Percentiles rank a stretch among this genome's conserved stretches.
Conservation (phyloP, 2,888 invertebrate species). For the Ectemnius cavifrons region DNA sequence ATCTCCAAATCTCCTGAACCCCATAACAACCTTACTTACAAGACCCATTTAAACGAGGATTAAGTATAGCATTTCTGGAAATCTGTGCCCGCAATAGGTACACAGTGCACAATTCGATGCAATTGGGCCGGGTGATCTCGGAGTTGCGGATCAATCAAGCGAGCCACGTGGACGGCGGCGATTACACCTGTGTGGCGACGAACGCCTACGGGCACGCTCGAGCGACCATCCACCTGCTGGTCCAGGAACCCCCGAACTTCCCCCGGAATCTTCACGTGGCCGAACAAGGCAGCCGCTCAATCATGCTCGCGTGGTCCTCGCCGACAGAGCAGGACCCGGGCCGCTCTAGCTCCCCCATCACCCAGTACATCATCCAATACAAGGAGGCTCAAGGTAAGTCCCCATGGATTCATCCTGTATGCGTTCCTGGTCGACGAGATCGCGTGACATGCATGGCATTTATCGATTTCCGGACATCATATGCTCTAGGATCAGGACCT, state of each 20-base stretch:
- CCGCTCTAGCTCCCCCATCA: conserved; percentile 79
- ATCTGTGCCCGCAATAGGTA: conserved; percentile 57
- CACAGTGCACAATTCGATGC: conserved; percentile 74
- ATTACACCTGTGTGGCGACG: conserved; percentile 82
- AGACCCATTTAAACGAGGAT: background rate
- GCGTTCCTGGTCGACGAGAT: too few relatives aligned
- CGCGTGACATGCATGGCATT: too few relatives aligned
- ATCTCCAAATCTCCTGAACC: background rate
- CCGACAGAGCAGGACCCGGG: conserved; percentile 77
- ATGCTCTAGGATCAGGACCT: conserved; percentile 7
- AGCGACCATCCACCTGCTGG: conserved; percentile 78
- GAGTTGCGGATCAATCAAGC: conserved; percentile 81
- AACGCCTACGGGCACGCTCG: conserved; percentile 83
- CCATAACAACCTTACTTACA: too few relatives aligned
- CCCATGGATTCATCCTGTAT: conserved; percentile 21
- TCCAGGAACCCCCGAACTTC: conserved; percentile 82
- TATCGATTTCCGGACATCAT: background rate
- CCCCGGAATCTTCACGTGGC: conserved; percentile 81
- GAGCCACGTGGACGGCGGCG: conserved; percentile 80
- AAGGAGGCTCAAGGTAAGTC: conserved; percentile 80
- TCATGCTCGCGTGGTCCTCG: conserved; percentile 81
- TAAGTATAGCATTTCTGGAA: too few relatives aligned
- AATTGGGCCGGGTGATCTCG: conserved; percentile 78
- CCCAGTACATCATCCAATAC: conserved; percentile 81
- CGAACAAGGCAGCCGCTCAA: conserved; percentile 80